Percentiles rank a stretch among this genome's conserved stretches.
Evolutionary conservation across 2,797 vertebrate species (phyloP).

Genomic region (Columba guinea): DNA sequence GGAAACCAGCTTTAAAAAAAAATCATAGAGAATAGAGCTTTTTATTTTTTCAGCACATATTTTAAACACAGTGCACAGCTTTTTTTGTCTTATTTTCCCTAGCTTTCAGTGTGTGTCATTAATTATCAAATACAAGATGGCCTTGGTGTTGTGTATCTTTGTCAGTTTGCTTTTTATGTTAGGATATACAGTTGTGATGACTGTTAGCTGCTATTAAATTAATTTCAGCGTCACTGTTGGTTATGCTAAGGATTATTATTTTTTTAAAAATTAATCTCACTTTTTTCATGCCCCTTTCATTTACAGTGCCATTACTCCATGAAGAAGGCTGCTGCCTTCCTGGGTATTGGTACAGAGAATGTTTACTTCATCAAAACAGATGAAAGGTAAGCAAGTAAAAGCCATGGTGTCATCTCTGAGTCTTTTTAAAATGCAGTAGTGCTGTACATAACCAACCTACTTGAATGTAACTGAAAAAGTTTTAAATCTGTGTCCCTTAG

Average conservation of each 20-base stretch:
- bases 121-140: background rate
- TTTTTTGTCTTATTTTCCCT: background rate
- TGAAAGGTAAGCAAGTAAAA: slow-evolving; percentile 76
- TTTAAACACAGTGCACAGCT: background rate
- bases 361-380: slow-evolving; percentile 83
- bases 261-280: background rate
- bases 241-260: background rate
- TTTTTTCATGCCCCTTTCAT: background rate
- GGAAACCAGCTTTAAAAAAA: background rate
- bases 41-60: background rate
- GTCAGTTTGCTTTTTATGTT: background rate
- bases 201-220: background rate
- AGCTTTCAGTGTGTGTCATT: background rate
- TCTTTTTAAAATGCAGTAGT: slow-evolving; percentile 43
- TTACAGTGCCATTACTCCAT: slow-evolving; percentile 86
- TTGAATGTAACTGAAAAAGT: slow-evolving; percentile 69
- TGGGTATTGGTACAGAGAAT: slow-evolving; percentile 85
- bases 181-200: background rate
- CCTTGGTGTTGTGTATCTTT: background rate
- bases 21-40: background rate
- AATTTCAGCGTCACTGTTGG: background rate
- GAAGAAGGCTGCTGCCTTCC: slow-evolving; percentile 85
- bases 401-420: background rate
- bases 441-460: slow-evolving; percentile 28
- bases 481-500: slow-evolving; percentile 80